These are phyloP conservation scores for Semaprochilodus insignis DNA, from an alignment of 2,797 vertebrate species.

Conservation along the genomic window DNA sequence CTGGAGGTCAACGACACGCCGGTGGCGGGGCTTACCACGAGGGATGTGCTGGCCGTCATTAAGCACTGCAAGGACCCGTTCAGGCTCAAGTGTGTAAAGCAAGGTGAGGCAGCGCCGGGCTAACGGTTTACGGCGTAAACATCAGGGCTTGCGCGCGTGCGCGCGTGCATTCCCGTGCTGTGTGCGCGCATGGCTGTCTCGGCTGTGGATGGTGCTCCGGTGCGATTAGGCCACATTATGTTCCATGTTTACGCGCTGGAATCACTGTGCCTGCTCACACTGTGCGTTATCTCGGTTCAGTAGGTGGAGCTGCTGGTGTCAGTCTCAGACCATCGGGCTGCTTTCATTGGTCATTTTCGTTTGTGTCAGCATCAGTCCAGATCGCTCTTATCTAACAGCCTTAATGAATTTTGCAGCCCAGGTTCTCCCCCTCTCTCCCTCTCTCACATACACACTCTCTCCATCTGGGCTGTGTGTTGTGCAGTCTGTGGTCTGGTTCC, in stretches of 20 bases:
- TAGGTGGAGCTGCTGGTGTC: slow-evolving; percentile 17
- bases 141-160: slow-evolving; percentile 41
- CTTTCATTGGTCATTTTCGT: slow-evolving; percentile 13
- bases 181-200: not conserved
- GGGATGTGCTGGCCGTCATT: slow-evolving; percentile 96
- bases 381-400: slow-evolving; percentile 1
- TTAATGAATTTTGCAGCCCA: slow-evolving; percentile 35
- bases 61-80: slow-evolving; percentile 99
- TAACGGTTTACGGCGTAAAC: slow-evolving; percentile 39
- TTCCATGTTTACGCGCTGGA: not conserved
- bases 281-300: not conserved
- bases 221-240: not conserved
- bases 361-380: slow-evolving; percentile 13
- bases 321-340: not conserved
- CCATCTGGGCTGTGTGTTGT: not conserved
- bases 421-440: slow-evolving; percentile 1
- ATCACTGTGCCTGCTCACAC: not conserved
- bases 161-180: slow-evolving; percentile 32
- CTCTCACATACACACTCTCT: not conserved
- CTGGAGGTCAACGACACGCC: slow-evolving; percentile 99
- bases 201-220: not conserved
- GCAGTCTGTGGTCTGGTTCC: not conserved
- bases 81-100: slow-evolving; percentile 97
- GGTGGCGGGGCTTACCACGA: slow-evolving; percentile 95
- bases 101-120: slow-evolving; percentile 82